phyloP scores from a whole-genome alignment of 30 jellyfish, hydroid and myxozoan genomes.

The Rhopilema esculentum region DNA sequence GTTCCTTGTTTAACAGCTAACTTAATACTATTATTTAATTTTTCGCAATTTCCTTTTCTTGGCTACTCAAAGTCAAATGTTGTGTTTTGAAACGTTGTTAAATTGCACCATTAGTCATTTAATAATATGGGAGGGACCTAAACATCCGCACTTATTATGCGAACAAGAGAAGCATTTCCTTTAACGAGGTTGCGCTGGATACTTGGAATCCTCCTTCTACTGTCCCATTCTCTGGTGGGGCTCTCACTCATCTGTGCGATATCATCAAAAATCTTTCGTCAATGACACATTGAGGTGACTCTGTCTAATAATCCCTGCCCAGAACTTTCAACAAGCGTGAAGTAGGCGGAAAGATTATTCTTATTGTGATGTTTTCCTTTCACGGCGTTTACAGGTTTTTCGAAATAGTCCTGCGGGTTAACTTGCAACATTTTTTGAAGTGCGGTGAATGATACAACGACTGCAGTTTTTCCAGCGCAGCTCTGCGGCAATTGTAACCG shows the following conservation, averaged over 20 bases:
- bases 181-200: not conserved
- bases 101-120: slow-evolving; percentile 16
- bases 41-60: not conserved
- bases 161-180: slow-evolving; percentile 39
- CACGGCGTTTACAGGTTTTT: slow-evolving; percentile 58
- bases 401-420: slow-evolving; percentile 33
- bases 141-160: slow-evolving; percentile 46
- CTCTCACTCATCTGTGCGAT: slow-evolving; percentile 19
- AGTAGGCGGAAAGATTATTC: slow-evolving; percentile 72
- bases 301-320: slow-evolving; percentile 42
- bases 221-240: not conserved
- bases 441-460: too few species aligned
- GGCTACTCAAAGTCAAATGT: not conserved
- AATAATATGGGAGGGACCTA: slow-evolving; percentile 46
- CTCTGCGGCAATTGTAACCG: too few species aligned
- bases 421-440: not conserved
- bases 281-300: slow-evolving; percentile 33
- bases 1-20: not conserved
- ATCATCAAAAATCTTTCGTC: slow-evolving; percentile 30
- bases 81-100: not conserved
- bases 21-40: not conserved
- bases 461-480: too few species aligned
- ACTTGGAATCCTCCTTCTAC: not conserved
- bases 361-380: slow-evolving; percentile 48
- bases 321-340: slow-evolving; percentile 53